A percentile compares a stretch with the other conserved stretches of the same genome.
Conservation (phyloP, 1,140 invertebrate species). For the Drosophila parvula region DNA sequence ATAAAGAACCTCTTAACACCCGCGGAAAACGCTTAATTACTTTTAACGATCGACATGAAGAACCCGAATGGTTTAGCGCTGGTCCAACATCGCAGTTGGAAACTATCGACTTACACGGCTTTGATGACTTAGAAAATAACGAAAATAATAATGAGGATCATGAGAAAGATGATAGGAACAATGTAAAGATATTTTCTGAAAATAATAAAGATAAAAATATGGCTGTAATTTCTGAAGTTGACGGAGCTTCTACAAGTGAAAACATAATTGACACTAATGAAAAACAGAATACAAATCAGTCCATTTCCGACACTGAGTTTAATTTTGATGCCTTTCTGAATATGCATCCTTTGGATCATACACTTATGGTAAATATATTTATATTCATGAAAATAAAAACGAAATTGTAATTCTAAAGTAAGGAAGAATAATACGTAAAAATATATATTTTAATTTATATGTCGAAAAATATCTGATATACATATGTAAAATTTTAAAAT, state of each 20-base stretch:
- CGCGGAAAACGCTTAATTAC: constrained; percentile 80
- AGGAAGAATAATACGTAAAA: too few relatives aligned
- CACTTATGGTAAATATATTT: constrained; percentile 85
- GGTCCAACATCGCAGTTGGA: constrained; percentile 95
- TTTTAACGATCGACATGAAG: constrained; percentile 85
- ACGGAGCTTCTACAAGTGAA: constrained; percentile 6
- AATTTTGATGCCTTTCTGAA: constrained; percentile 89
- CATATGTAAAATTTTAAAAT: too few relatives aligned
- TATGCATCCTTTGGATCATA: constrained; percentile 87
- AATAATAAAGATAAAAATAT: constrained; percentile 74
- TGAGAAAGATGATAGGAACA: background rate
- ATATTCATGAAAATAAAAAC: background rate
- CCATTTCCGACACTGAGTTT: constrained; percentile 51
- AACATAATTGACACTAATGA: constrained; percentile 18
- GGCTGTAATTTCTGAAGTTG: constrained; percentile 32
- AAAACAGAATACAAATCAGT: constrained; percentile 11
- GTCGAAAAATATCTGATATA: too few relatives aligned
- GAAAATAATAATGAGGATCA: constrained; percentile 75
- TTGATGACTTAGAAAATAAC: constrained; percentile 88
- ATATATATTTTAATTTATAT: too few relatives aligned
- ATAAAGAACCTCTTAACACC: constrained; percentile 45
- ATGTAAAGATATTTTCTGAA: constrained; percentile 43
- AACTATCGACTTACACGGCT: constrained; percentile 96
- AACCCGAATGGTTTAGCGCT: constrained; percentile 92
- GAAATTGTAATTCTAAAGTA: background rate